Evolutionary conservation across 2,797 vertebrate species (phyloP).

Genomic region (Champsocephalus gunnari): DNA sequence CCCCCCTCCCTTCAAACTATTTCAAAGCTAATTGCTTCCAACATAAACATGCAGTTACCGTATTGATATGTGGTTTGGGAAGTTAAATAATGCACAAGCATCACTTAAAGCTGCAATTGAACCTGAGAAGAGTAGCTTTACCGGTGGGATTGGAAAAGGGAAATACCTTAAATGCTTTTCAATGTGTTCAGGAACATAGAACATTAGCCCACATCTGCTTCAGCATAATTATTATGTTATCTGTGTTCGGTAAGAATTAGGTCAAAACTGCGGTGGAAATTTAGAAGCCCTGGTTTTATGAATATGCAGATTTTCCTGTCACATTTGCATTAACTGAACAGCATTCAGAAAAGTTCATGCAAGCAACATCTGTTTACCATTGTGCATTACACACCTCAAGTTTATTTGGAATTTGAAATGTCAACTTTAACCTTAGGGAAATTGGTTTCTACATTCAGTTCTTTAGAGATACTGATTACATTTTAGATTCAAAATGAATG

Average conservation of each 20-base stretch:
- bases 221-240: constrained; percentile 57
- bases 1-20: constrained; percentile 46
- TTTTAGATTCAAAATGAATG: constrained; percentile 67
- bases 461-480: constrained; percentile 71
- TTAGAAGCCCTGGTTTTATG: constrained; percentile 31
- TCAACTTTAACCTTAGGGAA: constrained; percentile 60
- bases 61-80: constrained; percentile 71
- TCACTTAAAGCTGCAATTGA: constrained; percentile 54
- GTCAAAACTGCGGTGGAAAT: constrained; percentile 40
- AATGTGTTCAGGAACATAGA: constrained; percentile 53
- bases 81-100: constrained; percentile 63
- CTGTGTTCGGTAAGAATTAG: constrained; percentile 61
- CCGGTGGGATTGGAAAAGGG: constrained; percentile 31
- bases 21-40: constrained; percentile 75
- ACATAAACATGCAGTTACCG: constrained; percentile 72
- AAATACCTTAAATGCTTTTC: constrained; percentile 64
- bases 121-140: constrained; percentile 55
- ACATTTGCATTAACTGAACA: constrained; percentile 59
- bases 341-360: constrained; percentile 26
- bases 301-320: constrained; percentile 64
- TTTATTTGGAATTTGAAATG: constrained; percentile 61
- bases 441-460: constrained; percentile 47
- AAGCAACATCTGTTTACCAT: constrained; percentile 67
- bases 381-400: constrained; percentile 41
- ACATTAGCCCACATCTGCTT: constrained; percentile 63